Evolutionary conservation across 1,140 invertebrate species (phyloP).

Genomic region (Drosophila sulfurigaster): DNA sequence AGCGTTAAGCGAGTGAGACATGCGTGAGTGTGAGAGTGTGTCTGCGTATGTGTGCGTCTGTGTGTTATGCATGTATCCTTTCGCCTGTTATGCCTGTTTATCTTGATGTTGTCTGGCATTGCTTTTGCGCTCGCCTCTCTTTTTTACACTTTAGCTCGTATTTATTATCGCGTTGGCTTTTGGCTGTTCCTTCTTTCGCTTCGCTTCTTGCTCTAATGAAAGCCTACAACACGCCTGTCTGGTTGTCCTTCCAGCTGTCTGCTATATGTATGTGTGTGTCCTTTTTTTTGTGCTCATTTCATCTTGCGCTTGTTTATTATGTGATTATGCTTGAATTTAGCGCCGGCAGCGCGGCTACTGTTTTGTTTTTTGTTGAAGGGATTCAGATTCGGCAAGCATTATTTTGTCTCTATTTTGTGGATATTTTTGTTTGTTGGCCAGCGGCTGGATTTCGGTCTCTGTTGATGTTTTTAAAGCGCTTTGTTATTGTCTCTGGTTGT

Average conservation of each 20-base stretch:
- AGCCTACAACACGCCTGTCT: slow-evolving; percentile 42
- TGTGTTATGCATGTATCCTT: slow-evolving; percentile 46
- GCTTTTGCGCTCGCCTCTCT: slow-evolving; percentile 32
- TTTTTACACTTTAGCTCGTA: slow-evolving; percentile 74
- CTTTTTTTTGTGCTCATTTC: slow-evolving; percentile 17
- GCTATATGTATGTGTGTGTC: slow-evolving; percentile 4
- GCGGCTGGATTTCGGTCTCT: slow-evolving; percentile 67
- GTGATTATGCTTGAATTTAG: slow-evolving; percentile 79
- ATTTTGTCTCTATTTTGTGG: slow-evolving; percentile 23
- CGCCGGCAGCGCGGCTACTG: slow-evolving; percentile 43
- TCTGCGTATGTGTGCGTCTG: slow-evolving; percentile 14
- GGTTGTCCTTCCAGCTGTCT: background rate
- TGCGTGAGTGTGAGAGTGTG: slow-evolving; percentile 36
- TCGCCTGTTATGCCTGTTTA: slow-evolving; percentile 63
- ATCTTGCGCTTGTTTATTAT: slow-evolving; percentile 70
- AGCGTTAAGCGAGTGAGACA: slow-evolving; percentile 47
- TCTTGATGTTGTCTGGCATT: slow-evolving; percentile 64
- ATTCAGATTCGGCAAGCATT: slow-evolving; percentile 31
- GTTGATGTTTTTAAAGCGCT: slow-evolving; percentile 60
- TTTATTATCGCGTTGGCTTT: slow-evolving; percentile 78
- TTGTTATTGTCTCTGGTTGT: slow-evolving; percentile 52
- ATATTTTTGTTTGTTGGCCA: slow-evolving; percentile 52
- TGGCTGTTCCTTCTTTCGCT: slow-evolving; percentile 39
- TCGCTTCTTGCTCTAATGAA: slow-evolving; percentile 64
- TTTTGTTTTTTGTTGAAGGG: slow-evolving; percentile 31